Evolutionary conservation across 2,888 invertebrate species (phyloP).

Genomic region (Cyclophora albipunctata): DNA sequence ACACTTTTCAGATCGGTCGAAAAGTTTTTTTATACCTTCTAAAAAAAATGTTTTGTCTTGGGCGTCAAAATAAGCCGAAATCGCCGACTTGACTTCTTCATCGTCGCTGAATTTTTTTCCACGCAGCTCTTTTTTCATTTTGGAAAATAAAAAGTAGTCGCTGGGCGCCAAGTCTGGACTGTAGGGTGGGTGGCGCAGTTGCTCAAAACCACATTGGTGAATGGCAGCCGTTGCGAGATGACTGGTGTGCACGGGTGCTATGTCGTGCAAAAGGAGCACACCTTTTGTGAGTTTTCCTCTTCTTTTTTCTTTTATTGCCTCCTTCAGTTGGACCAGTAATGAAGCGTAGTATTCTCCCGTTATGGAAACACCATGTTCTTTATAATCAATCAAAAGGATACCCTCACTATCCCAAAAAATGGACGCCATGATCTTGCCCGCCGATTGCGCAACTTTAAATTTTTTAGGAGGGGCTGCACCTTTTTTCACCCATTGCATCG

Average conservation of each 20-base stretch:
- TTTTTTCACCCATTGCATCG: slow-evolving; percentile 21
- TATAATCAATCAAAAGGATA: slow-evolving; percentile 4
- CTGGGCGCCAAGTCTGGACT: slow-evolving; percentile 1
- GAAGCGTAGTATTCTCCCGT: slow-evolving; percentile 1
- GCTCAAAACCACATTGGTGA: not conserved
- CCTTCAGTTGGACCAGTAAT: not conserved
- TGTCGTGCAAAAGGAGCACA: slow-evolving; percentile 6
- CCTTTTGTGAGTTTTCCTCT: slow-evolving; percentile 1
- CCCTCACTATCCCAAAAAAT: slow-evolving; percentile 11
- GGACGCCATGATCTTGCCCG: slow-evolving; percentile 62
- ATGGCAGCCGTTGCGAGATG: not conserved
- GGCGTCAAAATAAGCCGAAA: not conserved
- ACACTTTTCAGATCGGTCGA: not conserved
- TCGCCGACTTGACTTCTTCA: too few species aligned
- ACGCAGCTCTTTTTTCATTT: slow-evolving; percentile 5
- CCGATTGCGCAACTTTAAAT: slow-evolving; percentile 16
- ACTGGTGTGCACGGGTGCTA: slow-evolving; percentile 6
- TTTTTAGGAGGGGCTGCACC: slow-evolving; percentile 17
- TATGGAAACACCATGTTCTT: slow-evolving; percentile 6
- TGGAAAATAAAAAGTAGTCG: slow-evolving; percentile 4
- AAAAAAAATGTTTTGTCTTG: not conserved
- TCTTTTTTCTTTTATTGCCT: slow-evolving; percentile 3
- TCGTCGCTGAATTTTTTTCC: too few species aligned
- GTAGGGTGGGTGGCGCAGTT: not conserved
- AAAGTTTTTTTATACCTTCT: not conserved